phyloP scores from a whole-genome alignment of 2,888 invertebrate genomes.

The Poecilobothrus nobilitatus region DNA sequence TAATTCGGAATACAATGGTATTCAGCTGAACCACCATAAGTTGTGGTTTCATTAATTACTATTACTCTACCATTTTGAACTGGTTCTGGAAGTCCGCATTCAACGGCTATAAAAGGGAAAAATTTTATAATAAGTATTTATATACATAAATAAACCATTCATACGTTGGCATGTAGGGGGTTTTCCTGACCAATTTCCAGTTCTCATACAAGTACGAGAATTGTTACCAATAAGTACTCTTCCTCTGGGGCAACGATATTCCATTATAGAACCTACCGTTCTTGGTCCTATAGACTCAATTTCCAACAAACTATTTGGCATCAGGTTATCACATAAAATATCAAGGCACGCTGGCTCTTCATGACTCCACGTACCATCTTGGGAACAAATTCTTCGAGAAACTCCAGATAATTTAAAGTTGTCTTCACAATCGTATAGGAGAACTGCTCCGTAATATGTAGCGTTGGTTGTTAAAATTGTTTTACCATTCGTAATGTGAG shows the following conservation, averaged over 20 bases:
- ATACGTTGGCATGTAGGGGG: conserved; percentile 74
- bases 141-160: conserved; percentile 25
- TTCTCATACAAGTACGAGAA: conserved; percentile 62
- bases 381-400: conserved; percentile 71
- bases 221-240: conserved; percentile 70
- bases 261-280: conserved; percentile 70
- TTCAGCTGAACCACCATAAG: conserved; percentile 76
- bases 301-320: not conserved
- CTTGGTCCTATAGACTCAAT: conserved; percentile 32
- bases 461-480: conserved; percentile 76
- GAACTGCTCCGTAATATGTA: conserved; percentile 80
- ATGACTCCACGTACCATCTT: conserved; percentile 86
- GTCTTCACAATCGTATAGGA: conserved; percentile 71
- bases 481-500: conserved; percentile 61
- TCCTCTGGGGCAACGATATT: conserved; percentile 76
- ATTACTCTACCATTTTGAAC: conserved; percentile 82
- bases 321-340: conserved; percentile 64
- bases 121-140: conserved; percentile 10
- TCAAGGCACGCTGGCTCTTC: conserved; percentile 75
- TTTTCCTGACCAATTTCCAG: conserved; percentile 74
- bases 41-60: conserved; percentile 72
- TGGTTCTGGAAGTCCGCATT: conserved; percentile 69
- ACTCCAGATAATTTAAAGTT: conserved; percentile 78
- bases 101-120: conserved; percentile 57
- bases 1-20: conserved; percentile 82